phyloP scores from a whole-genome alignment of 2,888 invertebrate species.

The Dasysyrphus tricinctus region DNA sequence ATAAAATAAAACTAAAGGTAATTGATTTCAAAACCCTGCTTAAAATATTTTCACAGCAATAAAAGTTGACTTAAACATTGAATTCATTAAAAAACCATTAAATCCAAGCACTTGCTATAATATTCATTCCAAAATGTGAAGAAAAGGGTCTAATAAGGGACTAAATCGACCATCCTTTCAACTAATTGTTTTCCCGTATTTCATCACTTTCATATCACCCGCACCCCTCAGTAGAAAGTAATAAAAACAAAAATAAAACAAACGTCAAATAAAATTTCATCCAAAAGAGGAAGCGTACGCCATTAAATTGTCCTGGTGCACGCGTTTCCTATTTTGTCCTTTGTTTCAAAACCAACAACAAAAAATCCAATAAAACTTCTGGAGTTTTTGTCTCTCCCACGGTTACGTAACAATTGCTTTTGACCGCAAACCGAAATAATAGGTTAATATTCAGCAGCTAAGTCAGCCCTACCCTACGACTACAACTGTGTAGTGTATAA shows the following conservation, averaged over 20 bases:
- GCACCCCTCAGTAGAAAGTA: background rate
- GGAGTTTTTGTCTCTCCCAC: conserved; percentile 40
- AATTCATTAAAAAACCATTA: conserved; percentile 44
- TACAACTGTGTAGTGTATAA: background rate
- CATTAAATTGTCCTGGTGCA: conserved; percentile 55
- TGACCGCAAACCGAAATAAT: conserved; percentile 60
- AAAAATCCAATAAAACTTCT: conserved; percentile 17
- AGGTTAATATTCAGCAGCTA: conserved; percentile 40
- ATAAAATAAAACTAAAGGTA: background rate
- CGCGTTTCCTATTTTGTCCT: conserved; percentile 50
- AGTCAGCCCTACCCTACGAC: conserved; percentile 53
- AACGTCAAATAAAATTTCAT: conserved; percentile 41
- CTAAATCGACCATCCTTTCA: background rate
- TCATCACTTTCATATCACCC: conserved; percentile 2
- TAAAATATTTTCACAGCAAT: conserved; percentile 18
- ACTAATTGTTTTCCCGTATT: conserved; percentile 31
- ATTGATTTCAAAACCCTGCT: background rate
- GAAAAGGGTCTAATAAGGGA: background rate
- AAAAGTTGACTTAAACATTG: conserved; percentile 6
- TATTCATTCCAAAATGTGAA: background rate
- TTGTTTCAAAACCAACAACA: background rate
- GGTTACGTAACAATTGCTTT: conserved; percentile 63
- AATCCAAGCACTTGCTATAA: conserved; percentile 39
- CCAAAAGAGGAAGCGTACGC: conserved; percentile 37
- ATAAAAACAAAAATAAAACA: conserved; percentile 7